Evolutionary conservation across 2,888 invertebrate species (phyloP), one percentile per base, ranked within the genome.

Genomic region (Harmothoe impar): DNA sequence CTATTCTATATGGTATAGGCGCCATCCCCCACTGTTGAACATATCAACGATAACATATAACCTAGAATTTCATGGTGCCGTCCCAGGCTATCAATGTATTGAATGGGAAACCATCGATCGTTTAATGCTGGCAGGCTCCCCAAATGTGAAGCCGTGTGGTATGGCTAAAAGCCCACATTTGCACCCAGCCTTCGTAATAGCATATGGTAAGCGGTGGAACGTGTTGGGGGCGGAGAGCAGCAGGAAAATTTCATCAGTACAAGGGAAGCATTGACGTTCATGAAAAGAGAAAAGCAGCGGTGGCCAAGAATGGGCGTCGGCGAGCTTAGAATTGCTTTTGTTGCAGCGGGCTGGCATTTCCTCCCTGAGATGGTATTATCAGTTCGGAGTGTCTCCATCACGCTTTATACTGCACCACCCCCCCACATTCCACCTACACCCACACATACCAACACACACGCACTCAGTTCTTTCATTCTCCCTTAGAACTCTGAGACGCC

Each of bases 311-410:
- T n/a, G 62, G n/a, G 62, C 3, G 0, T 12, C 62, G 62, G n/a
- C 62, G 62, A 62, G 62, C n/a, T 62, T 62, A 62, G 62, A 62
- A 62, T n/a, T 62, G n/a, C n/a, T 62, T 62, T 62, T 62, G 62
- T 62, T 62, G 62, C 62, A 62, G n/a, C 20, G 62, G 20, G 62
- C n/a, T 62, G 62, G 62, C 62, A 62, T 62, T 62, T 62, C 23
- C 62, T 62, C 43, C 43, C 43, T 7, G 43, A 10, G 43, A 43
- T 43, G 43, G 43, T 10, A 43, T 43, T 43, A 43, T 43, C 43
- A 43, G 10, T 10, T 43, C 43, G 10, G 3, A 43, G 43, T 10
- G 5, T 43, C 43, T 43, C 43, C 43, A 43, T 43, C 43, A 43
- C 43, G 43, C 5, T 10, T 43, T 43, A 3, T 43, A 10, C 43